Evolutionary conservation across 2,113 vertebrate genomes (phyloP), one percentile per base, ranked within the genome.

Genomic region (Platichthys stellatus): DNA sequence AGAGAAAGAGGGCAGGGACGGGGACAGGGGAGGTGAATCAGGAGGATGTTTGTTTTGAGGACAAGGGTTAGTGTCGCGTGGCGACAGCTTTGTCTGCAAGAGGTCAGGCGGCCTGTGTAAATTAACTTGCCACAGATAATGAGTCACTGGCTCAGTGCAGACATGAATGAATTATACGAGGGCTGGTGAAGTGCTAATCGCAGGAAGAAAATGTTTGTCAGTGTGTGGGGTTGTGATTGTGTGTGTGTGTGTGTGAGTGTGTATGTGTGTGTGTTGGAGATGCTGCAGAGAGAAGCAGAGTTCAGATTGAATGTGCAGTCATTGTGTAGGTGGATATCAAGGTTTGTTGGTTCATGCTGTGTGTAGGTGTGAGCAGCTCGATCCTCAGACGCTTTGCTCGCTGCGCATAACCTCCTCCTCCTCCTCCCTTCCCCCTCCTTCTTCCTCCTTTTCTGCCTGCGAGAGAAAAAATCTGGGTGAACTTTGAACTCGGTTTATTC

Each of bases 1-100:
- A 89, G 90, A 92, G 87, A 86, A 88, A 87, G 73, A 86, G 83
- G 76, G 72, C 60, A 35, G 74, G 69, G 69, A 74, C 69, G 67
- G 70, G 62, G 43, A 64, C 61, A 66, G 70, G 67, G 67, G 78
- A 78, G 59, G 76, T 66, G 71, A 81, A 83, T 78, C 62, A 83
- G 71, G 40, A 79, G 69, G 58, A n/a, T 62, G 68, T 60, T 64
- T 70, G 60, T 77, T 47, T 13, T 43, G 71, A 80, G 76, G 73
- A 56, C 56, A n/a, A 60, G 35, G 40, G 40, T 13, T 43, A 43
- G 4, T 31, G 31, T 7, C 31, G 31, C 6, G 31, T 31, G 31
- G 31, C 31, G 31, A 31, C 5, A 31, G 31, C 31, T 31, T 31
- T 31, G 31, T 31, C 1, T 31, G 31, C 31, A 31, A 31, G 31